These are phyloP conservation scores for Pyrocoelia pectoralis DNA, from an alignment of 2,888 invertebrate genomes.

Conservation along the genomic window DNA sequence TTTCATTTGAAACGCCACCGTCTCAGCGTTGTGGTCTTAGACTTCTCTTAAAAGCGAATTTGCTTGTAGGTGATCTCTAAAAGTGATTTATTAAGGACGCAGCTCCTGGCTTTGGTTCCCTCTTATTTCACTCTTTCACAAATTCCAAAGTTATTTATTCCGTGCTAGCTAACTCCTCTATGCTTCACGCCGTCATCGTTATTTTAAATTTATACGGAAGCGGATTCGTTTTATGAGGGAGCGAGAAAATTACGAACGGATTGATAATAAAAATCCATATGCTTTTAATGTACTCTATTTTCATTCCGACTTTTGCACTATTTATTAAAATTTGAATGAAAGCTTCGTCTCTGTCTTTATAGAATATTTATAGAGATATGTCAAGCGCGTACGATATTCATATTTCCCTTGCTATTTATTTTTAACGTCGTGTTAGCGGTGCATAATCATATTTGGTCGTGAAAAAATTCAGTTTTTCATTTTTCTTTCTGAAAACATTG, in stretches of 20 bases:
- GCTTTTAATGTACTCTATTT: not conserved
- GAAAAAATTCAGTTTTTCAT: no score
- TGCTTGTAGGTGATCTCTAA: constrained; percentile 52
- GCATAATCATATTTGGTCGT: no score
- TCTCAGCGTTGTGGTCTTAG: constrained; percentile 40
- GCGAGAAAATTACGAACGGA: constrained; percentile 41
- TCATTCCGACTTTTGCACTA: not conserved
- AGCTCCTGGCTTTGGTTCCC: constrained; percentile 40
- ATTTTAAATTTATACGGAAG: constrained; percentile 39
- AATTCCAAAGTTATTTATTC: constrained; percentile 46
- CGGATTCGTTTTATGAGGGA: constrained; percentile 42
- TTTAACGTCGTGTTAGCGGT: not conserved
- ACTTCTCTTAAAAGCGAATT: constrained; percentile 51
- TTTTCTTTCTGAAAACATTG: no score
- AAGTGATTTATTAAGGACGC: constrained; percentile 52
- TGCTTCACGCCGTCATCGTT: constrained; percentile 33
- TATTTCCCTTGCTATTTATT: constrained; percentile 7
- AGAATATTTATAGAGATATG: not conserved
- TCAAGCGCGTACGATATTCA: constrained; percentile 2
- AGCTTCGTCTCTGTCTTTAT: not conserved
- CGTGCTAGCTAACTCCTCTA: constrained; percentile 31
- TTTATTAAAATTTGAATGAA: constrained; percentile 7
- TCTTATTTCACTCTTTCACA: constrained; percentile 39
- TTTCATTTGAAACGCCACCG: constrained; percentile 41
- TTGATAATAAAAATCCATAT: constrained; percentile 36